Percentiles rank a stretch among this genome's conserved stretches.
phyloP scores from a whole-genome alignment of 2,797 vertebrate species.

The Otolemur crassicaudatus region DNA sequence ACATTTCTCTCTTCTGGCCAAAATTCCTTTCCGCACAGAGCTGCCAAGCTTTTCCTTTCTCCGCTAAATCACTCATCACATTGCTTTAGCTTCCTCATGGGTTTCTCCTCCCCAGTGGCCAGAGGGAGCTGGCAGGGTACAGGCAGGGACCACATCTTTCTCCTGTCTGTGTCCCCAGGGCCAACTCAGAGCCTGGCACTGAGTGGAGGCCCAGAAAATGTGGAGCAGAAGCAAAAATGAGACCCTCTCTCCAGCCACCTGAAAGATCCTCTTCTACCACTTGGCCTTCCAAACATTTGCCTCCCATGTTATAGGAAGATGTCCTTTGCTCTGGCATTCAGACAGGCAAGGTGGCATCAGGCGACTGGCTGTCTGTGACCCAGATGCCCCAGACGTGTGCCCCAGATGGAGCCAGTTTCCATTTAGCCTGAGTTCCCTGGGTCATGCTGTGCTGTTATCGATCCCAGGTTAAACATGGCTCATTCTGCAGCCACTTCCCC shows the following conservation, averaged over 20 bases:
- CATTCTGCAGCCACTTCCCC: neutral
- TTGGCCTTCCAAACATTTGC: neutral
- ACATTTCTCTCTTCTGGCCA: neutral
- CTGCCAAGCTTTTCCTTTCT: neutral
- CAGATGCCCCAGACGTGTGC: neutral
- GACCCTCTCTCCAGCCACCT: neutral
- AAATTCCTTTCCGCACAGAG: rapidly evolving
- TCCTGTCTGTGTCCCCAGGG: neutral
- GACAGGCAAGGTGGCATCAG: neutral
- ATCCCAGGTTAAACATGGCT: neutral
- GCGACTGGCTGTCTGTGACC: neutral
- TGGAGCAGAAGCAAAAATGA: neutral
- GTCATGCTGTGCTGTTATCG: neutral
- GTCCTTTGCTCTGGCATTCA: neutral
- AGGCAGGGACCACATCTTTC: neutral
- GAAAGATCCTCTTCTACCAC: neutral
- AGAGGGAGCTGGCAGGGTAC: neutral
- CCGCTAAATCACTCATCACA: rapidly evolving
- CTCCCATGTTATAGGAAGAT: neutral
- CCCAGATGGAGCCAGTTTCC: constrained; percentile 31
- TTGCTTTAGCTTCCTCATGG: neutral
- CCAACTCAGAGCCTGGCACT: neutral
- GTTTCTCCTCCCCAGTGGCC: neutral
- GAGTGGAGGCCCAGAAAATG: neutral
- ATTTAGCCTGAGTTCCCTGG: neutral